phyloP scores from a whole-genome alignment of 2,113 vertebrate species.

The Tragulus kanchil region DNA sequence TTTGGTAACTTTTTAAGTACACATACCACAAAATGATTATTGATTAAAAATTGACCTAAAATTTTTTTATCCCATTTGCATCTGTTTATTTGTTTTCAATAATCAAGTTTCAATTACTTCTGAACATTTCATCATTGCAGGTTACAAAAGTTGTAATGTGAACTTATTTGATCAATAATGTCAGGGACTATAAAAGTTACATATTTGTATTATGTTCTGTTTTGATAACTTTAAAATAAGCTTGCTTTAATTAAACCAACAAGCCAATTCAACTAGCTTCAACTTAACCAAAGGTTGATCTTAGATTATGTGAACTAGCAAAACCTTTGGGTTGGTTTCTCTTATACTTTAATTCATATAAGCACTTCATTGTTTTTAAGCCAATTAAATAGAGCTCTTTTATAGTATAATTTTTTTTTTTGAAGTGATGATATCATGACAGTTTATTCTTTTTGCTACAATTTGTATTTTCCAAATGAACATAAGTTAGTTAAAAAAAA shows the following conservation, averaged over 20 bases:
- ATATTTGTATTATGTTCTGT: neutral
- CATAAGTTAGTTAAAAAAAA: neutral
- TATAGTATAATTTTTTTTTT: neutral
- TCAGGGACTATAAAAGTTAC: neutral
- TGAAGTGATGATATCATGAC: neutral
- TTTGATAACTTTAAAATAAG: neutral
- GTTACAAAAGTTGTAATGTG: neutral
- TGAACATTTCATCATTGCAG: neutral
- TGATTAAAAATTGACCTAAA: neutral
- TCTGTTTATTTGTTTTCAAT: neutral
- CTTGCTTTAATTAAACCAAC: neutral
- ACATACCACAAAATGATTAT: neutral
- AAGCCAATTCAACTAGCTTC: neutral
- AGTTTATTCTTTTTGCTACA: neutral
- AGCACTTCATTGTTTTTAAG: neutral
- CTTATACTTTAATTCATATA: neutral
- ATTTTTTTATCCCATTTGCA: neutral
- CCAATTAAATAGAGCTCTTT: neutral
- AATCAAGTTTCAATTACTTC: neutral
- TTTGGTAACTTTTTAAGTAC: neutral
- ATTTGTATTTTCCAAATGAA: neutral
- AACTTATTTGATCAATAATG: neutral
- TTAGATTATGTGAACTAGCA: neutral
- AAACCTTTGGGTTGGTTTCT: neutral
- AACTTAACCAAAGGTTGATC: neutral